Evolutionary conservation across 2,888 invertebrate species (phyloP), one percentile per base, ranked within the genome.

Genomic region (Eupithecia subumbrata): DNA sequence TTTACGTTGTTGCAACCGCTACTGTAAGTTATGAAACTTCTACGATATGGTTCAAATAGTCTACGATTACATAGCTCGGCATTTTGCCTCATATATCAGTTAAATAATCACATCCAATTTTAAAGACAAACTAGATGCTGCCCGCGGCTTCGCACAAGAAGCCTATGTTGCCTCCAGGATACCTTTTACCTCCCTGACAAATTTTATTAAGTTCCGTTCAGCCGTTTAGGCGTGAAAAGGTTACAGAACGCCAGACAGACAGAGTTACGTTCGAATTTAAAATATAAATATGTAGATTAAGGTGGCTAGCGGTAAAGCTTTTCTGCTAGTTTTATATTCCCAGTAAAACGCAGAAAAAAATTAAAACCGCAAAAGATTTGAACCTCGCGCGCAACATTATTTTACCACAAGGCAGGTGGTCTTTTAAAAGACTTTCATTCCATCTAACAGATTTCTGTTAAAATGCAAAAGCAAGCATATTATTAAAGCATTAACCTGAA

Each of bases 21-120:
- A 73, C 75, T 72, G 69, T 71, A 69, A 73, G 68, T 71, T 75
- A 77, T 75, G 63, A 71, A 73, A 73, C 73, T 48, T 68, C 63
- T 67, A 37, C 66, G 66, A 67, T 40, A 67, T 12, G n/a, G n/a
- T 37, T 37, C n/a, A 40, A 34, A 18, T 64, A 67, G 34, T 37
- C 37, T 12, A 40, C n/a, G 4, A 67, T 66, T 8, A 60, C 0
- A 22, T 11, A 14, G 60, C 60, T 25, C 4, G 5, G 25, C 12
- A 60, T 25, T 22, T 60, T 25, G 60, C 22, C 25, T 60, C 5
- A 5, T 22, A 60, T 25, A 12, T 12, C 5, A 60, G 22, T 14
- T 0, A 60, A 25, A 60, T 60, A 22, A 56, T 60, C 12, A 14
- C 5, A 25, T 25, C 4, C 12, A 60, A 5, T 56, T 52, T 22